A percentile compares a stretch with the other conserved stretches of the same genome.
Evolutionary conservation across 2,888 invertebrate genomes (phyloP).

Genomic region (Epistrophella euchroma): DNA sequence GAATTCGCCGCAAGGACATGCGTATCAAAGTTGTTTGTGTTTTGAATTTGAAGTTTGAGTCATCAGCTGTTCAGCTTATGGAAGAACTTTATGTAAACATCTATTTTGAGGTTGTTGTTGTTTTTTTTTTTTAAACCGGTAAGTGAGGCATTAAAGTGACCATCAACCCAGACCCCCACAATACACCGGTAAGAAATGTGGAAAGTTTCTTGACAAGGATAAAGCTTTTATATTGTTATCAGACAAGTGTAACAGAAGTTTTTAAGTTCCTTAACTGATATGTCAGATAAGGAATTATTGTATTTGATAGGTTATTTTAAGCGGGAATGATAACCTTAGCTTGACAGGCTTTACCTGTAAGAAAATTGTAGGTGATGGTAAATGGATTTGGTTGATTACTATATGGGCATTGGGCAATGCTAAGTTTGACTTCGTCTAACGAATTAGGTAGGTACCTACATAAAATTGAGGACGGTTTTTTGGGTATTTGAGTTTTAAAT

Average conservation of each 20-base stretch:
- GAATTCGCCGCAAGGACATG: conserved; percentile 73
- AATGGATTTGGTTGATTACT: neutral
- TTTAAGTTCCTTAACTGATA: conserved; percentile 39
- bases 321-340: neutral
- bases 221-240: conserved; percentile 40
- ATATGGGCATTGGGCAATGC: no score
- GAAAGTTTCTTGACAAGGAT: conserved; percentile 30
- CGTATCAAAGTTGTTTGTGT: conserved; percentile 57
- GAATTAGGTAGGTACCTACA: no score
- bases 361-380: neutral
- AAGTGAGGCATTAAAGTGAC: conserved; percentile 8
- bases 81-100: conserved; percentile 15
- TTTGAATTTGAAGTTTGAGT: conserved; percentile 41
- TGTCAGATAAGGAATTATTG: conserved; percentile 40
- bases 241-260: conserved; percentile 43
- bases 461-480: no score
- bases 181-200: conserved; percentile 19
- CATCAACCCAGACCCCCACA: neutral
- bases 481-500: no score
- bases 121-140: conserved; percentile 2
- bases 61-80: conserved; percentile 49
- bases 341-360: neutral
- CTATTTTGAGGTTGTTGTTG: neutral
- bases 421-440: no score
- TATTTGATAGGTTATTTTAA: conserved; percentile 8